A percentile compares a stretch with the other conserved stretches of the same genome.
These are phyloP conservation scores for Beris chalybata DNA, from an alignment of 2,888 invertebrate genomes.

Conservation along the genomic window DNA sequence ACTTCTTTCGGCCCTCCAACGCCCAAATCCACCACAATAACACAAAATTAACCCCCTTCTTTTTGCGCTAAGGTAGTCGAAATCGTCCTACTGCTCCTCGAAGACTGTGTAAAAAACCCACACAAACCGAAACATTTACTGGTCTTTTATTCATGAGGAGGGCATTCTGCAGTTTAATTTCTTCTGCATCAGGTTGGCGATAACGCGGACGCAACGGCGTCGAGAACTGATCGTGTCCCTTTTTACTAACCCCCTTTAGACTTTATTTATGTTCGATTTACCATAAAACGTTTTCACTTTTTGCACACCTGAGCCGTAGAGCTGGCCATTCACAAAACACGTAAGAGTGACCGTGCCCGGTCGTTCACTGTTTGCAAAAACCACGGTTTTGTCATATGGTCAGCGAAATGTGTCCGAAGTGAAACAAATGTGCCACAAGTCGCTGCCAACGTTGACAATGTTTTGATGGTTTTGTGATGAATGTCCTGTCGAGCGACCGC, in stretches of 20 bases:
- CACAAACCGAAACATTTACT: slow-evolving; percentile 22
- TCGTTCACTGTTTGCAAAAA: not conserved
- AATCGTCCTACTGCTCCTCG: slow-evolving; percentile 17
- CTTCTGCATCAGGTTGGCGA: slow-evolving; percentile 3
- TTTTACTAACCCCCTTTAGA: not conserved
- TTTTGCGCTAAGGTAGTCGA: slow-evolving; percentile 4
- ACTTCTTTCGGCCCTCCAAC: slow-evolving; percentile 34
- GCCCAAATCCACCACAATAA: slow-evolving; percentile 47
- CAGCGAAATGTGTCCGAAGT: not conserved
- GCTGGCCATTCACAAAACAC: not conserved
- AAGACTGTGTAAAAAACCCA: no score
- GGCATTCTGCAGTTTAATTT: not conserved
- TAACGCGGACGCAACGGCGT: not conserved
- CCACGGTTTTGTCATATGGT: no score
- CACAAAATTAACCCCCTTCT: no score
- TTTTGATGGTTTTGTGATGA: slow-evolving; percentile 40
- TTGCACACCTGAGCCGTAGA: not conserved
- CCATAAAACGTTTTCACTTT: slow-evolving; percentile 22
- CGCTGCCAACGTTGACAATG: slow-evolving; percentile 34
- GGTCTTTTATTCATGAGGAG: slow-evolving; percentile 36
- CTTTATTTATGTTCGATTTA: slow-evolving; percentile 8
- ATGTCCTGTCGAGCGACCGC: slow-evolving; percentile 33
- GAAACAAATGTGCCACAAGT: slow-evolving; percentile 31
- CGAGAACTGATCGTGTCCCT: not conserved
- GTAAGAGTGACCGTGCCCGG: not conserved